These are phyloP conservation scores for Rhinogobio ventralis DNA, from an alignment of 2,797 vertebrate species.

Conservation along the genomic window DNA sequence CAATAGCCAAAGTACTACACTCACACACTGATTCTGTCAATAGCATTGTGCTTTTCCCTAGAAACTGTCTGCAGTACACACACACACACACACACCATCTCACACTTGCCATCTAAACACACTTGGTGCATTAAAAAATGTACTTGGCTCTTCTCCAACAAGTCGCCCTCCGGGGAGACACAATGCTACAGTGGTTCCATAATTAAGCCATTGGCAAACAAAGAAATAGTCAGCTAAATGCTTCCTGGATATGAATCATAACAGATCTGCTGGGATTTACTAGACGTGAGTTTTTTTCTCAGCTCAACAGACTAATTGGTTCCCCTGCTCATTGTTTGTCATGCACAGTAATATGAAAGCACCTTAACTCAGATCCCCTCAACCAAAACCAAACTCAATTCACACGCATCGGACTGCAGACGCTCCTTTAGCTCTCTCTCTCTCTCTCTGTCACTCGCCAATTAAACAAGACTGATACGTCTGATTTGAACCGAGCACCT, in stretches of 20 bases:
- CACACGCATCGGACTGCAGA: background rate
- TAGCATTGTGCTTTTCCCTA: slow-evolving; percentile 11
- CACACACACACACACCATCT: slow-evolving; percentile 54
- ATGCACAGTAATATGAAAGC: slow-evolving; percentile 57
- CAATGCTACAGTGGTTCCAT: slow-evolving; percentile 70
- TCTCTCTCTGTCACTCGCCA: slow-evolving; percentile 47
- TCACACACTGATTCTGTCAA: slow-evolving; percentile 11
- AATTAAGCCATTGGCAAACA: slow-evolving; percentile 76
- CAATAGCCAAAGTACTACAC: background rate
- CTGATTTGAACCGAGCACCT: slow-evolving; percentile 57
- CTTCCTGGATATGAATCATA: slow-evolving; percentile 73
- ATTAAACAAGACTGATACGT: slow-evolving; percentile 59
- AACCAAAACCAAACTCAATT: slow-evolving; percentile 48
- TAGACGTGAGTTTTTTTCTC: slow-evolving; percentile 56
- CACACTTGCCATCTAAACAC: slow-evolving; percentile 40
- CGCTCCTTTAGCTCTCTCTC: slow-evolving; percentile 21
- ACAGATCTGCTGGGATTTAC: slow-evolving; percentile 62
- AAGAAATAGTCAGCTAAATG: slow-evolving; percentile 73
- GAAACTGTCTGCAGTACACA: background rate
- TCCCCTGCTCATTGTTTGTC: slow-evolving; percentile 75
- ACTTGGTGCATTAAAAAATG: slow-evolving; percentile 59
- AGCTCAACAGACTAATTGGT: slow-evolving; percentile 71
- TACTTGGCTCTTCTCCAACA: slow-evolving; percentile 74
- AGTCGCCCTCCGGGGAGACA: slow-evolving; percentile 69
- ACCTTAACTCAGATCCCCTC: slow-evolving; percentile 56